These are phyloP conservation scores for Tangara arthus DNA, from an alignment of 2,797 vertebrate genomes.

Conservation along the genomic window DNA sequence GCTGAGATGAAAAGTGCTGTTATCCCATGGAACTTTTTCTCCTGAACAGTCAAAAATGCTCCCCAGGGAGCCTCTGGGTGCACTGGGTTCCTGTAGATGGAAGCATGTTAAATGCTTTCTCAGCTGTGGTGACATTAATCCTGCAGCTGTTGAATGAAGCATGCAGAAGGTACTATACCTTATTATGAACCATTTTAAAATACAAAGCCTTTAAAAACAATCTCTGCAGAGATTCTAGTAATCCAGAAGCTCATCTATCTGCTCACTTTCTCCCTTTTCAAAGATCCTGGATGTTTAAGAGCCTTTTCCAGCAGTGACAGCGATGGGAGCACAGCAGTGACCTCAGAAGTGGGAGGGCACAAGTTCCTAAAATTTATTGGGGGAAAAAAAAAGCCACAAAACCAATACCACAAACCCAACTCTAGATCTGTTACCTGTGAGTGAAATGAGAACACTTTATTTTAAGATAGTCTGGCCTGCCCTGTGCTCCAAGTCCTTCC, in stretches of 20 bases:
- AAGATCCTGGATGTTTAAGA: background rate
- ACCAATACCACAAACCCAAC: background rate
- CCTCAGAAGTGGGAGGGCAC: background rate
- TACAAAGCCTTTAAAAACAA: background rate
- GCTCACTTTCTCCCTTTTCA: background rate
- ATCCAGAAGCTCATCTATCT: background rate
- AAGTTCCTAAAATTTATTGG: background rate
- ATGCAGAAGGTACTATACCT: background rate
- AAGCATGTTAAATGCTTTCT: accelerated
- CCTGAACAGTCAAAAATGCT: background rate
- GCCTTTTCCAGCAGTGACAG: background rate
- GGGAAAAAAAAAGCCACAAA: background rate
- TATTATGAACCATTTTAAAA: background rate
- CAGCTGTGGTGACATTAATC: background rate
- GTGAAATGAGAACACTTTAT: background rate
- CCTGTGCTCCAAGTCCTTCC: accelerated
- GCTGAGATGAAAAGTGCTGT: background rate
- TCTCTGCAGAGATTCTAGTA: background rate
- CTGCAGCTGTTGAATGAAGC: background rate
- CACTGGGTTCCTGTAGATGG: background rate
- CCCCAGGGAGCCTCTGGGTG: background rate
- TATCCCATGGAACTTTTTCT: background rate
- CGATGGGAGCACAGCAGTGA: background rate
- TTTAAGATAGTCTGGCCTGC: background rate
- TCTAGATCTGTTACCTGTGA: background rate